phyloP scores from a whole-genome alignment of 1,140 invertebrate species.

The Batillaria attramentaria region DNA sequence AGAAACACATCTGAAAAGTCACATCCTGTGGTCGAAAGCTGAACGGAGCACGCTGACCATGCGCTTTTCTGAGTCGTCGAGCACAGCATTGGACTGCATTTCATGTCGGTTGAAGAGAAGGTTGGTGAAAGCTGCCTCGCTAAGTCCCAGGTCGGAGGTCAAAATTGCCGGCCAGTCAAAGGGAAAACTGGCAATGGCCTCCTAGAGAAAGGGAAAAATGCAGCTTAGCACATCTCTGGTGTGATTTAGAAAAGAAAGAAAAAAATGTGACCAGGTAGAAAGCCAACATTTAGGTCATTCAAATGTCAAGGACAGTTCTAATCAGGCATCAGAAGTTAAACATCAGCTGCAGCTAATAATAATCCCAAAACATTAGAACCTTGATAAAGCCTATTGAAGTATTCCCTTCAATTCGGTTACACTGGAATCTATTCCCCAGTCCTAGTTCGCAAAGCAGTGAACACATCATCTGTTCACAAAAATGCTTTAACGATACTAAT shows the following conservation, averaged over 20 bases:
- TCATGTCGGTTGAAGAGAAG: conserved; percentile 68
- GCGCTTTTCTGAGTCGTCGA: conserved; percentile 67
- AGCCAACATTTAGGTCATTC: no score
- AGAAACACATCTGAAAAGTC: background rate
- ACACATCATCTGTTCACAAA: no score
- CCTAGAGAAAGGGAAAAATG: conserved; percentile 41
- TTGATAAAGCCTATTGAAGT: no score
- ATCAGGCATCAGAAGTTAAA: no score
- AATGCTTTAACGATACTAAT: no score
- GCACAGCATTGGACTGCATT: conserved; percentile 63
- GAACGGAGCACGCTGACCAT: conserved; percentile 59
- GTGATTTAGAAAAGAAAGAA: background rate
- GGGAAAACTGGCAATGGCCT: conserved; percentile 53
- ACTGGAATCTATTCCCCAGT: no score
- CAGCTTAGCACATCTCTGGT: background rate
- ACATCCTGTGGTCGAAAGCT: conserved; percentile 52
- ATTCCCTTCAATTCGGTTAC: no score
- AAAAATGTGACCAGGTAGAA: no score
- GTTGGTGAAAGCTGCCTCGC: conserved; percentile 59
- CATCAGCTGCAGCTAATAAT: no score
- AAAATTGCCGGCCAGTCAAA: conserved; percentile 63
- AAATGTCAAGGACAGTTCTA: no score
- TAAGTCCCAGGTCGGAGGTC: conserved; percentile 66
- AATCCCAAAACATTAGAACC: no score
- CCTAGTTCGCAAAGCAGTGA: no score